Conservation (phyloP, 2,113 vertebrate genomes). For the Poeciliopsis prolifica region DNA sequence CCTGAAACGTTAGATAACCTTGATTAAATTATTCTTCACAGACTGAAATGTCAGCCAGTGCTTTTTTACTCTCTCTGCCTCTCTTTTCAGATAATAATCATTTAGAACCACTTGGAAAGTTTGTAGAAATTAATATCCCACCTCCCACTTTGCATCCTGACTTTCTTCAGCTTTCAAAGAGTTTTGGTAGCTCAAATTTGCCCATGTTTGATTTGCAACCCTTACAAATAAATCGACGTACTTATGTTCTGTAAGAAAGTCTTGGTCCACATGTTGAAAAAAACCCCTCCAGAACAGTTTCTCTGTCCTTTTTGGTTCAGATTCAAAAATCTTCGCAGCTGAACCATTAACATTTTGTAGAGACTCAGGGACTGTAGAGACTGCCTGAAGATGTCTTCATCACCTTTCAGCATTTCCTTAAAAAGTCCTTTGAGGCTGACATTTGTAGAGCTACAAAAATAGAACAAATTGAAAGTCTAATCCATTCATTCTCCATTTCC, state of each 20-base stretch:
- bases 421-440: background rate
- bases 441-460: background rate
- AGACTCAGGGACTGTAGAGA: background rate
- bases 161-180: constrained; percentile 11
- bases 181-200: background rate
- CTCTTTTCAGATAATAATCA: constrained; percentile 5
- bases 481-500: background rate
- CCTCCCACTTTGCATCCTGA: constrained; percentile 7
- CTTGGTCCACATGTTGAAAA: background rate
- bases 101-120: constrained; percentile 2
- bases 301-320: background rate
- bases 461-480: background rate
- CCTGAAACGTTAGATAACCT: constrained; percentile 43
- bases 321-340: background rate
- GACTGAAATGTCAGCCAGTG: constrained; percentile 22
- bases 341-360: too few relatives aligned
- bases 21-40: constrained; percentile 11
- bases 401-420: background rate
- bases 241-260: background rate
- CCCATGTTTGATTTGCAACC: constrained; percentile 17
- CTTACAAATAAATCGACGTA: background rate
- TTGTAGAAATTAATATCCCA: constrained; percentile 26
- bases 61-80: constrained; percentile 3
- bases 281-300: background rate
- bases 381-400: background rate